phyloP scores from a whole-genome alignment of 2,113 vertebrate genomes.

The Guaruba guarouba region DNA sequence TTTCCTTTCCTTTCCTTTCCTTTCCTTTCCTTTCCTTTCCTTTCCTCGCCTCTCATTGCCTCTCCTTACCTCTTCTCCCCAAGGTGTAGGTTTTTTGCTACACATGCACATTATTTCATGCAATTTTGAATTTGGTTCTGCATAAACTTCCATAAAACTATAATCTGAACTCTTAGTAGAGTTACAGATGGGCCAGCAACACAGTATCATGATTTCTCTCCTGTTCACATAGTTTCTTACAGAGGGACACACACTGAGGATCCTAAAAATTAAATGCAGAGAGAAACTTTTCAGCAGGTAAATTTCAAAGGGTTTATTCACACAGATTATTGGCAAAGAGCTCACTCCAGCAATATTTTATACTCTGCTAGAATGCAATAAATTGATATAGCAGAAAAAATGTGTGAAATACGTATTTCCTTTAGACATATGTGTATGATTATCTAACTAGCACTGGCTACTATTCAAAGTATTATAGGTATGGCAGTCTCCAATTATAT shows the following conservation, averaged over 20 bases:
- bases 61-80: neutral
- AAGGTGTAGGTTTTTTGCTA: neutral
- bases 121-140: neutral
- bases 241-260: neutral
- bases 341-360: neutral
- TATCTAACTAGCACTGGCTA: neutral
- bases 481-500: neutral
- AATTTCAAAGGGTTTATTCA: neutral
- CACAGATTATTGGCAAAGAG: neutral
- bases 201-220: neutral
- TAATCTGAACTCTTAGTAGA: neutral
- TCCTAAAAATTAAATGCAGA: neutral
- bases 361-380: neutral
- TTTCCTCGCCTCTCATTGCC: too few relatives aligned
- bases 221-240: neutral
- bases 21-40: too few relatives aligned
- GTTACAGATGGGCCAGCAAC: neutral
- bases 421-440: neutral
- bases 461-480: neutral
- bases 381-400: neutral
- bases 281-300: neutral
- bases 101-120: neutral
- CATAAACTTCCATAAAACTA: neutral
- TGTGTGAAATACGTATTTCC: neutral
- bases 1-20: too few relatives aligned